phyloP scores from a whole-genome alignment of 2,113 vertebrate species.

The Chloroceryle aenea region DNA sequence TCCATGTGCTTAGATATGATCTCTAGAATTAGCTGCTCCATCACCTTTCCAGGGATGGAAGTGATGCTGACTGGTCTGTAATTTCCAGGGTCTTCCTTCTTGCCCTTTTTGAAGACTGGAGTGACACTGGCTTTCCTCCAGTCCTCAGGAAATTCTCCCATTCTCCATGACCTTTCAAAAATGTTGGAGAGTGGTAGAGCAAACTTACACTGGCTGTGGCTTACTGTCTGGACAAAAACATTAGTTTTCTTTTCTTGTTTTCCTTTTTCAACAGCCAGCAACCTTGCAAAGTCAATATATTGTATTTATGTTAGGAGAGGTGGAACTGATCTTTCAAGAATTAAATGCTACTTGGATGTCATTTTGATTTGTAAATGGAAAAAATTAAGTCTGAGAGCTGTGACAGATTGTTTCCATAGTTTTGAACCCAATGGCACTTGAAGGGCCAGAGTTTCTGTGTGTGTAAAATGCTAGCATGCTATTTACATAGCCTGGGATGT shows the following conservation, averaged over 20 bases:
- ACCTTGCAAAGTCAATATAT: constrained; percentile 36
- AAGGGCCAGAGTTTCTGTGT: background rate
- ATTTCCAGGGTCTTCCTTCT: no score
- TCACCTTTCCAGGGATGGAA: no score
- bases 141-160: no score
- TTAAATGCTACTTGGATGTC: constrained; percentile 32
- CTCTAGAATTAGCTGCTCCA: no score
- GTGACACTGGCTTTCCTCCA: no score
- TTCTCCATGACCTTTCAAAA: no score
- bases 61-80: no score
- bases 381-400: constrained; percentile 20
- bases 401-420: constrained; percentile 18
- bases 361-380: constrained; percentile 54
- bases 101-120: no score
- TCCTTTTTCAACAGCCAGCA: constrained; percentile 11
- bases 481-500: background rate
- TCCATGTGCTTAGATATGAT: no score
- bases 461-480: background rate
- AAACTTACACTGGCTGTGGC: background rate
- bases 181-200: no score
- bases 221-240: background rate
- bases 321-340: constrained; percentile 45
- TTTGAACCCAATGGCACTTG: background rate
- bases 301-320: constrained; percentile 53
- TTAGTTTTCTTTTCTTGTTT: constrained; percentile 12